Evolutionary conservation across 2,888 invertebrate genomes (phyloP).

Genomic region (Mesorhabditis belari): DNA sequence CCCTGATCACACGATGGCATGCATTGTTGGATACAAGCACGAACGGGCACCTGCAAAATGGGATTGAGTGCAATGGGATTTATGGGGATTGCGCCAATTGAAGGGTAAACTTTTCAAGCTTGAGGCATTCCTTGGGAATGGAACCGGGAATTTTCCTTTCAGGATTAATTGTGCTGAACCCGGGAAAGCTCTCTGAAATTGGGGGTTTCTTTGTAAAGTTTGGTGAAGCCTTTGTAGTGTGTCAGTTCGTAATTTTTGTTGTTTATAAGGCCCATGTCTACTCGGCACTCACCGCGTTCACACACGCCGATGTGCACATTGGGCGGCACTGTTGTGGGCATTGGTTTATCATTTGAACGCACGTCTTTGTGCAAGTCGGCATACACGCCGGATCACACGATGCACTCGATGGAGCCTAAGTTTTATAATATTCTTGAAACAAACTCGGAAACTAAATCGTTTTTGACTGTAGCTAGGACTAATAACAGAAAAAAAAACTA

Average conservation of each 20-base stretch:
- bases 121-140: too few relatives aligned
- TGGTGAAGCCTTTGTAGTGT: too few relatives aligned
- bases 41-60: not conserved
- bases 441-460: not conserved
- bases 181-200: too few relatives aligned
- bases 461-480: not conserved
- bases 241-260: too few relatives aligned
- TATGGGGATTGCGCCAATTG: too few relatives aligned
- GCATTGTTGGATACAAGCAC: conserved; percentile 19
- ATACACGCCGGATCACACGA: conserved; percentile 32
- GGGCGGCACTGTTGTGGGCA: conserved; percentile 30
- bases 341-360: conserved; percentile 22
- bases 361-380: conserved; percentile 24
- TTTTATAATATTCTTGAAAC: not conserved
- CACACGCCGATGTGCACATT: conserved; percentile 34
- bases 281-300: conserved; percentile 9
- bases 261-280: not conserved
- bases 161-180: too few relatives aligned
- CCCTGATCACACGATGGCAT: conserved; percentile 31
- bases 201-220: too few relatives aligned
- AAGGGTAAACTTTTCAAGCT: too few relatives aligned
- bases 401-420: conserved; percentile 4
- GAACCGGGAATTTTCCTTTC: too few relatives aligned
- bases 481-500: not conserved
- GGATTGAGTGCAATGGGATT: too few relatives aligned